Percentiles rank a stretch among this genome's conserved stretches.
phyloP scores from a whole-genome alignment of 2,797 vertebrate species.

The Rhinoraja longicauda region DNA sequence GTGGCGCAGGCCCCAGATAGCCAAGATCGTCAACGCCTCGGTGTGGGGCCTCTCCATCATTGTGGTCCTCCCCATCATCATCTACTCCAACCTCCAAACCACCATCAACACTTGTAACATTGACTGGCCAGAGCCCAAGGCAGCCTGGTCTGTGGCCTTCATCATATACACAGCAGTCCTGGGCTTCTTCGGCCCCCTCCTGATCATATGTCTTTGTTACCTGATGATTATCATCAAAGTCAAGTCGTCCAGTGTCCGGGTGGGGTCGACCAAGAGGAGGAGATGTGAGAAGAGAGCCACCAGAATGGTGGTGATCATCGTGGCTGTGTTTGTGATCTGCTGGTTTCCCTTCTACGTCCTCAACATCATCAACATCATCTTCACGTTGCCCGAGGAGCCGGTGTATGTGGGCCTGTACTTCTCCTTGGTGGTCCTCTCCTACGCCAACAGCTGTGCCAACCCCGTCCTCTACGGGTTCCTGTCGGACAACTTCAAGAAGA shows the following conservation, averaged over 20 bases:
- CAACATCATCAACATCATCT: slow-evolving; percentile 82
- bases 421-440: slow-evolving; percentile 77
- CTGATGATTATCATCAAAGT: slow-evolving; percentile 85
- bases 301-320: slow-evolving; percentile 89
- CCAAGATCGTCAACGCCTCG: slow-evolving; percentile 68
- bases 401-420: slow-evolving; percentile 64
- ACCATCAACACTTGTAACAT: slow-evolving; percentile 78
- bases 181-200: slow-evolving; percentile 79
- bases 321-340: slow-evolving; percentile 81
- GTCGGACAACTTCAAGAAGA: slow-evolving; percentile 85
- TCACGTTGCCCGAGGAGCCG: slow-evolving; percentile 70
- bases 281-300: slow-evolving; percentile 83
- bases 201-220: slow-evolving; percentile 87
- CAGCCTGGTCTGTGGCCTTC: slow-evolving; percentile 72
- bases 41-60: slow-evolving; percentile 80
- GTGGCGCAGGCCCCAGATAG: slow-evolving; percentile 77
- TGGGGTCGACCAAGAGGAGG: slow-evolving; percentile 66
- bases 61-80: slow-evolving; percentile 76
- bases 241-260: slow-evolving; percentile 70
- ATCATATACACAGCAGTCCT: slow-evolving; percentile 82
- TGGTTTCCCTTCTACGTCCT: slow-evolving; percentile 86
- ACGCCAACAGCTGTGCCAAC: slow-evolving; percentile 92
- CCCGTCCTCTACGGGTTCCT: slow-evolving; percentile 85
- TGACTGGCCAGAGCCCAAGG: slow-evolving; percentile 75
- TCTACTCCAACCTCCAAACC: slow-evolving; percentile 76